These are phyloP conservation scores for Acanthococcus lagerstroemiae DNA, from an alignment of 2,888 invertebrate species.

Conservation along the genomic window DNA sequence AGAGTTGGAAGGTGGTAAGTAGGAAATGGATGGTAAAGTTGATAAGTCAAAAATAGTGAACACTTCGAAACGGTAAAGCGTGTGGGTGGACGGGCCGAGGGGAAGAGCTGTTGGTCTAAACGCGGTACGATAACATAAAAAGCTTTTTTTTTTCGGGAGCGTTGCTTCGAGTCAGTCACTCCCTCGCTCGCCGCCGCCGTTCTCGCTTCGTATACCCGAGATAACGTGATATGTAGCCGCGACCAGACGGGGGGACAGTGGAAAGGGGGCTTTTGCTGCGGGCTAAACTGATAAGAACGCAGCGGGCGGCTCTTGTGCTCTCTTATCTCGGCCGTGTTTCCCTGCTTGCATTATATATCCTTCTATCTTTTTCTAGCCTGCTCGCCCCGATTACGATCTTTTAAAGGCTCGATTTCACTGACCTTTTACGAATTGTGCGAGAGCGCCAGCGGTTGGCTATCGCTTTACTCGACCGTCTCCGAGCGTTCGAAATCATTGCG, in stretches of 20 bases:
- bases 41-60: slow-evolving; percentile 28
- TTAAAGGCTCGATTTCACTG: slow-evolving; percentile 25
- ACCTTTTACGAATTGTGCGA: slow-evolving; percentile 24
- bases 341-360: slow-evolving; percentile 12
- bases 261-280: slow-evolving; percentile 21
- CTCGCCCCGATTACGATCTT: slow-evolving; percentile 15
- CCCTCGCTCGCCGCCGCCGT: not conserved
- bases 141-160: slow-evolving; percentile 18
- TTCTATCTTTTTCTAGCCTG: slow-evolving; percentile 13
- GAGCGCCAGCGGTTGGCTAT: too few species aligned
- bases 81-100: not conserved
- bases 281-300: slow-evolving; percentile 25
- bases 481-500: too few species aligned
- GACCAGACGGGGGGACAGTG: slow-evolving; percentile 16
- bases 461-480: too few species aligned
- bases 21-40: slow-evolving; percentile 28
- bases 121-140: slow-evolving; percentile 23
- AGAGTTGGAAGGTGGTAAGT: slow-evolving; percentile 16
- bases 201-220: slow-evolving; percentile 11
- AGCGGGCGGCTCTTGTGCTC: slow-evolving; percentile 25
- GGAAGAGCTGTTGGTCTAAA: slow-evolving; percentile 18
- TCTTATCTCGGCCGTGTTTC: slow-evolving; percentile 17
- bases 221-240: slow-evolving; percentile 22
- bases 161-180: too few species aligned
- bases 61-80: slow-evolving; percentile 6